Evolutionary conservation across 2,888 invertebrate species (phyloP), one percentile per base, ranked within the genome.

Genomic region (Bedellia somnulentella): DNA sequence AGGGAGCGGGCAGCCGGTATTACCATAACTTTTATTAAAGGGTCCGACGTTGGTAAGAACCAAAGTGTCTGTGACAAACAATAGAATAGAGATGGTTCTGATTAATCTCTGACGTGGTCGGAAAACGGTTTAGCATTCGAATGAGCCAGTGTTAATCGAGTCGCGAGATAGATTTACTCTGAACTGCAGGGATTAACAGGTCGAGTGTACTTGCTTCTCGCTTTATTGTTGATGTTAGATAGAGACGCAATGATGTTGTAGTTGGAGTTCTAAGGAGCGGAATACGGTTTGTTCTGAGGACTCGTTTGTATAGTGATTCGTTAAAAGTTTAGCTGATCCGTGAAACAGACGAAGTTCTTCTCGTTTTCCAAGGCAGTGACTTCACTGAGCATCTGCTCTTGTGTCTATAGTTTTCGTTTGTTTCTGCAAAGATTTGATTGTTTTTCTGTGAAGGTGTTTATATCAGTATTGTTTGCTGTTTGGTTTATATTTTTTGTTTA

Each of bases 1-100:
- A 47, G 58, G 50, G 52, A 58, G 60, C 61, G 64, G 67, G 50
- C 64, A 57, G 60, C 53, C 44, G 40, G 47, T 44, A 75, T 73
- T 73, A 62, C 54, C 75, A 75, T 73, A 75, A 70, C 68, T 75
- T 75, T 73, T 73, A 73, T 73, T 68, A 68, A 70, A 66, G 63
- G 64, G 17, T 22, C 27, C 29, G 27, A 5, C 32, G 23, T 62
- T 58, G 62, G 60, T 52, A 50, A 54, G 52, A 47, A 53, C 52
- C 46, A 41, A 46, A 36, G 41, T 40, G 47, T 30, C 33, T 30
- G 39, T 38, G 59, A 55, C 63, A 67, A 71, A 73, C 73, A 73
- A 75, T 71, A n/a, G n/a, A n/a, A n/a, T n/a, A 54, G 26, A 58
- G 49, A 44, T 42, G 43, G 44, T 37, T 35, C 57, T 63, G 68